These are phyloP conservation scores for Siniperca scherzeri DNA, from an alignment of 2,797 vertebrate species.

Conservation along the genomic window DNA sequence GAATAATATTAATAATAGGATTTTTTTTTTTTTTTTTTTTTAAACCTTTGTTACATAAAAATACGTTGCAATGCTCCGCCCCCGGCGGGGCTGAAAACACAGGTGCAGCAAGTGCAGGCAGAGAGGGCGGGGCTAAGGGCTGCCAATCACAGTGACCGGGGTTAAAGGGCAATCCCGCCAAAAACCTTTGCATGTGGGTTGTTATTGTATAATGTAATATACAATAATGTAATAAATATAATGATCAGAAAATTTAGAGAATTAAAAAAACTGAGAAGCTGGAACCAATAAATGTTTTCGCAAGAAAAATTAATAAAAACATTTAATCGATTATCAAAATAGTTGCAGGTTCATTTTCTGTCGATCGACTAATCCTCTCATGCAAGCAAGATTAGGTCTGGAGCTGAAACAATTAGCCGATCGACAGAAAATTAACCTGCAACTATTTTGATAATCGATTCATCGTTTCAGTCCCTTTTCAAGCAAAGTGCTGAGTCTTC, in stretches of 20 bases:
- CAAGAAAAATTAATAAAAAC: neutral
- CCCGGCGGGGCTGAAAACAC: slow-evolving; percentile 18
- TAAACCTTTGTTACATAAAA: slow-evolving; percentile 67
- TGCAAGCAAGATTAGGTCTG: neutral
- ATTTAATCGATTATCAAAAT: neutral
- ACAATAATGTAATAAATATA: no score
- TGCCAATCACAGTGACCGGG: slow-evolving; percentile 76
- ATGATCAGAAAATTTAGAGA: no score
- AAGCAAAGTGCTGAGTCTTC: neutral
- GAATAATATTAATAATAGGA: slow-evolving; percentile 37
- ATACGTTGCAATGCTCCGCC: slow-evolving; percentile 56
- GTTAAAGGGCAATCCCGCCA: slow-evolving; percentile 47
- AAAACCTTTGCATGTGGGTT: neutral
- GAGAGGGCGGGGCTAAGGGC: slow-evolving; percentile 63
- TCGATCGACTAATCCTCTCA: neutral
- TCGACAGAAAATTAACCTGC: no score
- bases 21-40: slow-evolving; percentile 19
- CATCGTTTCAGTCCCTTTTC: neutral
- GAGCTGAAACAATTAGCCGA: neutral
- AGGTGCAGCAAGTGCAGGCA: slow-evolving; percentile 71
- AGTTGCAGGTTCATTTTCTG: neutral
- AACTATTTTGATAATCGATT: neutral
- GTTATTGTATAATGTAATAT: no score
- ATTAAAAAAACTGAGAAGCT: no score
- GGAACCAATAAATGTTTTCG: neutral